Base-by-base conservation (phyloP, 2,888 invertebrate species). In the Amiota communis region DNA sequence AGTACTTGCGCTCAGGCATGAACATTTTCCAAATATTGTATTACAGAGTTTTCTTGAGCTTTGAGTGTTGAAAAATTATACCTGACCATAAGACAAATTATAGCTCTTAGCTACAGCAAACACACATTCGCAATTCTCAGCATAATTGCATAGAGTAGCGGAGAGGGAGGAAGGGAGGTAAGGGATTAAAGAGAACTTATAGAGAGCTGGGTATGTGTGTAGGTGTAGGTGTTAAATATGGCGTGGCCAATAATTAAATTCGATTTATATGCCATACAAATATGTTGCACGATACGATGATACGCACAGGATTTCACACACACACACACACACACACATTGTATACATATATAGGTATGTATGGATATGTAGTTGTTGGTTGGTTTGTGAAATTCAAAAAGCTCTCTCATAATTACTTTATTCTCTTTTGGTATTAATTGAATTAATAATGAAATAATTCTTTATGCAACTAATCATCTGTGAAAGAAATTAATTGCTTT, bases 391-490 rank as follows among this genome's bases (percentile, higher is more conserved):
- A 15, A 10, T 15, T 15, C 57, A 57, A 63, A 63, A 65, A 48
- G 65, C 65, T 65, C 36, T 36, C 36, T 36, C 23, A 36, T 68
- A 68, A 68, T 68, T 68, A 53, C 67, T 51, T 68, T 20, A 68
- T 68, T 51, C 51, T 53, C 59, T 15, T 59, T 68, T 23, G 51
- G 67, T 17, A 68, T 68, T 23, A 48, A 48, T 65, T 65, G 65
- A 65, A 65, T 65, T 65, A 68, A 68, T 51, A 68, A 68, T 68
- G 51, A 68, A 68, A 68, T 68, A 68, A 53, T 68, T 68, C 67
- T 68, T 68, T 68, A 68, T 53, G 67, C 67, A 68, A 68, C 51
- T 68, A 68, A 68, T 68, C 67, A 68, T 68, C 67, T 68, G 67
- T 68, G 51, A 68, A 68, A 8, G 49, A 68, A 68, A 68, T 68